Evolutionary conservation across 2,888 invertebrate genomes (phyloP), one percentile per base, ranked within the genome.

Genomic region (Ectemnius lituratus): DNA sequence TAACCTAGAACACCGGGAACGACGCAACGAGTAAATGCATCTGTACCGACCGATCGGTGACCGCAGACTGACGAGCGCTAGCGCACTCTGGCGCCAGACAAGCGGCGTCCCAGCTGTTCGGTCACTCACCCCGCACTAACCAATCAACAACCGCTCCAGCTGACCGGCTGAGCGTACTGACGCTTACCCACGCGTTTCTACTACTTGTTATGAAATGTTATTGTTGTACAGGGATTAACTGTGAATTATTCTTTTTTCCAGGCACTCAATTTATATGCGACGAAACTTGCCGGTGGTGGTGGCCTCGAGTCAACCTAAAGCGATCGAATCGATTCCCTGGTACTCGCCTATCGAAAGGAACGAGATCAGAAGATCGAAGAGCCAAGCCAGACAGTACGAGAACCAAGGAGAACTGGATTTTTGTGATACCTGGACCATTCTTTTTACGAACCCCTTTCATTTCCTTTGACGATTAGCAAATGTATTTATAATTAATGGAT

Each of bases 191-290:
- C 37, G 37, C 11, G 6, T 11, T 37, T 11, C 11, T 11, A 37
- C 11, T 58, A 5, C 27, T 0, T 58, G 27, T 27, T 23, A 23
- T 58, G 27, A 5, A 8, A 58, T 23, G 16, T 37, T 37, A 37
- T 37, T 37, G 37, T 37, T 37, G 1, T 6, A 1, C 11, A 2
- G 1, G 37, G 37, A 37, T 11, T 37, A 37, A 37, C 37, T 11
- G 37, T 11, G 8, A 37, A 1, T 37, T 64, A 2, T 62, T 67
- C 58, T 27, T 49, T 70, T 61, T 93, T 93, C 63, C 92, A 96
- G 96, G 94, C 96, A 87, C 93, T 97, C 84, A 95, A 95, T 90
- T 93, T 96, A 89, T 97, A 97, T 89, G 96, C 96, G 76, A 95
- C 96, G 80, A 96, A 96, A 92, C 93, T 97, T 84, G 95, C 96